phyloP scores from a whole-genome alignment of 35 echinoderm and acorn worm species.

The Strongylocentrotus purpuratus region DNA sequence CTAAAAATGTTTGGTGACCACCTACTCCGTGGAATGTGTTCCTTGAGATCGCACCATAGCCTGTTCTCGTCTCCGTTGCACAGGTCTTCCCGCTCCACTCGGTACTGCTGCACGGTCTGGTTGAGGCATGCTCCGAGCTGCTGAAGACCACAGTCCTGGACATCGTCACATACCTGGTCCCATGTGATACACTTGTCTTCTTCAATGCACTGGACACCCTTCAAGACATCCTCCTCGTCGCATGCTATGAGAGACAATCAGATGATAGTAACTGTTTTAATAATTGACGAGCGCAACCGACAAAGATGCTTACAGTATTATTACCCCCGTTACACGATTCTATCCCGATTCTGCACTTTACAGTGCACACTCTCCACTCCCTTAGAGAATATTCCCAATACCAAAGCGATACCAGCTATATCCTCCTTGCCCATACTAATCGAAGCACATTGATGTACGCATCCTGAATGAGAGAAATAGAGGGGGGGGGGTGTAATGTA shows the following conservation, averaged over 20 bases:
- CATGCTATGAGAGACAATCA: conserved; percentile 58
- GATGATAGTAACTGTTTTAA: not conserved
- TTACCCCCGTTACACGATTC: not conserved
- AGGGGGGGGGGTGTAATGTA: too few relatives aligned
- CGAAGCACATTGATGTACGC: too few relatives aligned
- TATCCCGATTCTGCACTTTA: not conserved
- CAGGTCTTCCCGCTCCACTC: conserved; percentile 35
- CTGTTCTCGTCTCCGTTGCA: conserved; percentile 84
- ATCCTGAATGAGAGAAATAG: too few relatives aligned
- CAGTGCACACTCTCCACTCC: not conserved
- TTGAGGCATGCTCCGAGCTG: conserved; percentile 72
- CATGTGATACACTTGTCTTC: conserved; percentile 75
- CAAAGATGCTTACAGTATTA: not conserved
- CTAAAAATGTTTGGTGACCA: not conserved
- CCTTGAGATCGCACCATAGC: conserved; percentile 62
- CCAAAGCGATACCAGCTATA: too few relatives aligned
- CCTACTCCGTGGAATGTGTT: conserved; percentile 78
- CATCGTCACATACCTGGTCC: conserved; percentile 75
- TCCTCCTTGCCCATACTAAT: too few relatives aligned
- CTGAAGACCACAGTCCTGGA: conserved; percentile 72
- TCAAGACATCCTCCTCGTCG: conserved; percentile 56
- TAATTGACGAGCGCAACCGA: not conserved
- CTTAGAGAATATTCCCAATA: not conserved
- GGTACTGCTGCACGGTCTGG: conserved; percentile 29
- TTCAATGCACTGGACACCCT: conserved; percentile 75